Evolutionary conservation across 2,113 vertebrate species (phyloP).

Genomic region (Uropsilus gracilis): DNA sequence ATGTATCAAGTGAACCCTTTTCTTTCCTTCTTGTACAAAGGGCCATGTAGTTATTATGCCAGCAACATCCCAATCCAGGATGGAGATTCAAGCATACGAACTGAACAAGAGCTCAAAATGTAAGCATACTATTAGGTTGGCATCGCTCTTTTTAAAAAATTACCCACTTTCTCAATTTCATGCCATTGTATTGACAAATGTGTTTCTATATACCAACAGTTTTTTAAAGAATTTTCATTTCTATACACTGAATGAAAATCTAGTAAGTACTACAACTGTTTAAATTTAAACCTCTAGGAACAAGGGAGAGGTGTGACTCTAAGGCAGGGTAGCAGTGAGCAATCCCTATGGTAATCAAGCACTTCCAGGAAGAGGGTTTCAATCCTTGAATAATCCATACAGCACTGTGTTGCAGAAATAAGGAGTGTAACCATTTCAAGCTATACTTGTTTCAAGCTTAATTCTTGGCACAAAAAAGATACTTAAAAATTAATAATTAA

Average conservation of each 20-base stretch:
- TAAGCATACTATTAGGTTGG: background rate
- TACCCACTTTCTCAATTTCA: background rate
- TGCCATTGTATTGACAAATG: background rate
- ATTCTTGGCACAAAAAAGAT: background rate
- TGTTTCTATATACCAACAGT: background rate
- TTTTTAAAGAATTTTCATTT: background rate
- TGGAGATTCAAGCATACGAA: background rate
- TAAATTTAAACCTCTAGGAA: slow-evolving; percentile 6
- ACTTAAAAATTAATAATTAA: slow-evolving; percentile 6
- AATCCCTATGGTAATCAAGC: background rate
- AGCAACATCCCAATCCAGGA: background rate
- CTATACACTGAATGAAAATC: background rate
- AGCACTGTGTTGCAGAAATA: background rate
- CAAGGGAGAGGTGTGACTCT: background rate
- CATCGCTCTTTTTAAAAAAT: slow-evolving; percentile 1
- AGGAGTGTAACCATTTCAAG: background rate
- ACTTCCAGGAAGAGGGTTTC: background rate
- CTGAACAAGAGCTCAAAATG: background rate
- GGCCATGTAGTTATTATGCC: background rate
- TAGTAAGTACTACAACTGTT: background rate
- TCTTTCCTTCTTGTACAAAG: background rate
- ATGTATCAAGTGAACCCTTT: background rate
- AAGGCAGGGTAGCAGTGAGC: background rate
- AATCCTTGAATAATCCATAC: background rate
- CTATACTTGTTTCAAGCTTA: background rate